These are phyloP conservation scores for Callipepla squamata DNA, from an alignment of 2,113 vertebrate species.

Conservation along the genomic window DNA sequence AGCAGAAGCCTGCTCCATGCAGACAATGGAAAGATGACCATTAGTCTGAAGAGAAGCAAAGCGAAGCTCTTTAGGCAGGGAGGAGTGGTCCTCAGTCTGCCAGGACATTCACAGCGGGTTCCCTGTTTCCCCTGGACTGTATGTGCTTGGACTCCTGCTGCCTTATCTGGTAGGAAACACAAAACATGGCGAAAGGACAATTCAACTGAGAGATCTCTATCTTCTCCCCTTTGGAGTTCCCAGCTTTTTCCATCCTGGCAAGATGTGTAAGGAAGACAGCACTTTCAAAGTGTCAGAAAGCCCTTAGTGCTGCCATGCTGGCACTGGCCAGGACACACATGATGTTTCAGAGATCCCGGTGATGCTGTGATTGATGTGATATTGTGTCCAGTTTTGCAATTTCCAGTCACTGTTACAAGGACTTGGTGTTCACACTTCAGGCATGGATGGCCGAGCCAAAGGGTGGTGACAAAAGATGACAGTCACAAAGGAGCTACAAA, in stretches of 20 bases:
- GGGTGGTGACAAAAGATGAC: background rate
- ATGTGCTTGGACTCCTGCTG: background rate
- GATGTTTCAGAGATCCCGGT: background rate
- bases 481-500: background rate
- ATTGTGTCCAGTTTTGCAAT: background rate
- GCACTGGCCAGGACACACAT: background rate
- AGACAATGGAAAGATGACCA: background rate
- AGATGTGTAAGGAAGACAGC: background rate
- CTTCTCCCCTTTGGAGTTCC: background rate
- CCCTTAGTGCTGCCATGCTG: background rate
- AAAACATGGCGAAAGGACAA: background rate
- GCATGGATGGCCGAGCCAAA: background rate
- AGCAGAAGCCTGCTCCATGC: background rate
- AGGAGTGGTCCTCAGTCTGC: background rate
- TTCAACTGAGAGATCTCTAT: background rate
- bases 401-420: background rate
- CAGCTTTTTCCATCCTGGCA: background rate
- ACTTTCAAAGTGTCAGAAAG: background rate
- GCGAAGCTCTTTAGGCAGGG: background rate
- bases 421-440: background rate
- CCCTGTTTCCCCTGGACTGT: background rate
- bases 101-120: background rate
- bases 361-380: background rate
- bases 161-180: background rate
- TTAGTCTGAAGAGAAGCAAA: background rate